Evolutionary conservation across 2,113 vertebrate species (phyloP), one percentile per base, ranked within the genome.

Genomic region (Aythya baeri): DNA sequence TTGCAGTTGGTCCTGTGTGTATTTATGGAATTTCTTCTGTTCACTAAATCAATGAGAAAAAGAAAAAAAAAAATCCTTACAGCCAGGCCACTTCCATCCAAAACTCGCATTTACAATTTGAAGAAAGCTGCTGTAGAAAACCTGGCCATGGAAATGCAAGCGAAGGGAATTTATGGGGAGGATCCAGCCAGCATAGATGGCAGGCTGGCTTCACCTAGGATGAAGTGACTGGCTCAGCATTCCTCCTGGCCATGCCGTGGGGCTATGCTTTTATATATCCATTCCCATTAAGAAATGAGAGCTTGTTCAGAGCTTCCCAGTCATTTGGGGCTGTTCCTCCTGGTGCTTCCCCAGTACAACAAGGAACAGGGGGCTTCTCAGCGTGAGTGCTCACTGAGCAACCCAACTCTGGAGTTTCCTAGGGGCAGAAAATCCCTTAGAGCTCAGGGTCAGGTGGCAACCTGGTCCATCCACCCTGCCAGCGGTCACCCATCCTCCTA

Each of bases 241-340:
- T 59, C n/a, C 71, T 67, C 54, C 50, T 3, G 3, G 34, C 5
- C 49, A 52, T 0, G 0, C 26, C 0, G 0, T 36, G 20, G 65
- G 55, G 13, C 31, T 44, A 12, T 17, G 46, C 12, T 1, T 32
- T 57, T 58, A 25, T 26, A 71, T 17, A 18, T 50, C 65, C 57
- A 9, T 36, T 66, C 27, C 41, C 13, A 3, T 0, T 4, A 6
- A 26, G 27, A 46, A 43, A 26, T 0, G 3, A 63, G 34, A 34
- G 34, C 34, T 34, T 23, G 32, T 0, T 86, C 55, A 52, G 32
- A 34, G 4, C 27, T 74, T 29, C 31, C 46, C 41, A 11, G 4
- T 21, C 27, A 7, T 27, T 80, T 36, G 21, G 61, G 59, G 43
- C 20, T 84, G 46, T 4, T 59, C 18, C 7, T 68, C 25, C 59